Percentiles rank a stretch among this genome's conserved stretches.
These are phyloP conservation scores for Palythoa grandis DNA, from an alignment of 92 coral and sea anemone genomes.

Conservation along the genomic window DNA sequence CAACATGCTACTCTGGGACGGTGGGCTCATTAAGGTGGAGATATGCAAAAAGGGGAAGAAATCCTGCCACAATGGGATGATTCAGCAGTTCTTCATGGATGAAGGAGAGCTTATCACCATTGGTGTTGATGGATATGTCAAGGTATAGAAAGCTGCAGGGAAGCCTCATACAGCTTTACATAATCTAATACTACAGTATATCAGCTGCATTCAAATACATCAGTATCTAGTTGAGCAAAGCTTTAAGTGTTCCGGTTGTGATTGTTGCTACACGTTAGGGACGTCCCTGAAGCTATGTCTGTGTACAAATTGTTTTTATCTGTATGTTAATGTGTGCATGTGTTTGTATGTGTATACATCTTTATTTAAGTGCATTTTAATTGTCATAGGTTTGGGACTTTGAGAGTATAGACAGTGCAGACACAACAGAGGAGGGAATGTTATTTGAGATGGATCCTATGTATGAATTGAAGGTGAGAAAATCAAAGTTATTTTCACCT, in stretches of 20 bases:
- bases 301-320: not conserved
- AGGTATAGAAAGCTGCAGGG: slow-evolving; percentile 48
- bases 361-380: not conserved
- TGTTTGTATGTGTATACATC: no score
- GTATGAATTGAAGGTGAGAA: slow-evolving; percentile 95
- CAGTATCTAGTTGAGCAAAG: no score
- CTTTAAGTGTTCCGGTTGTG: no score
- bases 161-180: no score
- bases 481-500: not conserved
- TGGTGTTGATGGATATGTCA: slow-evolving; percentile 94
- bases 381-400: slow-evolving; percentile 95
- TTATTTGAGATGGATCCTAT: slow-evolving; percentile 97
- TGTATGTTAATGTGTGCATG: not conserved
- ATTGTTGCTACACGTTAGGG: not conserved
- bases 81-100: slow-evolving; percentile 98
- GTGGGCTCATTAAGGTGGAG: slow-evolving; percentile 97
- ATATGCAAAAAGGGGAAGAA: slow-evolving; percentile 96
- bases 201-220: no score
- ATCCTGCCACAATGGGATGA: slow-evolving; percentile 96
- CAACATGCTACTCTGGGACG: slow-evolving; percentile 99
- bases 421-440: slow-evolving; percentile 89
- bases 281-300: not conserved
- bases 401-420: slow-evolving; percentile 99
- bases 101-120: slow-evolving; percentile 98
- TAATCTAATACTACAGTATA: no score